Percentiles rank a stretch among this genome's conserved stretches.
Evolutionary conservation across 2,888 invertebrate genomes (phyloP).

Genomic region (Therioaphis trifolii): DNA sequence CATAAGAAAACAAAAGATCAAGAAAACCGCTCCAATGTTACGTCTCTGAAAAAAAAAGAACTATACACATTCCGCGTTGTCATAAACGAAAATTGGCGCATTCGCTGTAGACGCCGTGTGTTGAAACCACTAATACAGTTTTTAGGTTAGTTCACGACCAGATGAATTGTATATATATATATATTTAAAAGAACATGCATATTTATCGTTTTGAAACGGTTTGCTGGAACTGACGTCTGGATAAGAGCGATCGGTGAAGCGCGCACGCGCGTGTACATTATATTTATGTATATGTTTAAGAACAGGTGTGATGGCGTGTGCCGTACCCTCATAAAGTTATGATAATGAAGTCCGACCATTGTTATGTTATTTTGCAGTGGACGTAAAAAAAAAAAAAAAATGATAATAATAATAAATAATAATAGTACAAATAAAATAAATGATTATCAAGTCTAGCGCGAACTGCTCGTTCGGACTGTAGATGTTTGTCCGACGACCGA

Average conservation of each 20-base stretch:
- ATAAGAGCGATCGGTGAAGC: conserved; percentile 48
- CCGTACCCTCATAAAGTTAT: conserved; percentile 61
- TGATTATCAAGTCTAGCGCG: conserved; percentile 29
- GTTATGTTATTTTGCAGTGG: conserved; percentile 55
- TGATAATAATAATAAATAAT: conserved; percentile 22
- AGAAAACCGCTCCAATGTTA: no score
- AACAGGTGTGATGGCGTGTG: conserved; percentile 63
- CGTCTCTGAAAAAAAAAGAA: no score
- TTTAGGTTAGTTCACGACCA: conserved; percentile 5
- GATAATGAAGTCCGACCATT: conserved; percentile 59
- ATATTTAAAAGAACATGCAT: conserved; percentile 12
- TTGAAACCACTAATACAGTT: background rate
- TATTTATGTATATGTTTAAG: background rate
- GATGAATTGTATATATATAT: background rate
- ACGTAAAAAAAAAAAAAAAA: conserved; percentile 22
- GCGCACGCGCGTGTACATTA: conserved; percentile 21
- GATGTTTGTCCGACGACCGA: background rate
- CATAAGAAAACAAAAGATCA: no score
- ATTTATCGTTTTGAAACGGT: conserved; percentile 46
- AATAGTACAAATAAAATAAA: conserved; percentile 34
- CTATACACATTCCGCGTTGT: background rate
- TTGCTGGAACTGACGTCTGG: conserved; percentile 45
- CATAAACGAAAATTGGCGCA: background rate
- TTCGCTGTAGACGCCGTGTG: background rate
- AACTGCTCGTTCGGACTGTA: background rate